Conservation (phyloP, 2,888 invertebrate species). For the Drosophila meridiana region DNA sequence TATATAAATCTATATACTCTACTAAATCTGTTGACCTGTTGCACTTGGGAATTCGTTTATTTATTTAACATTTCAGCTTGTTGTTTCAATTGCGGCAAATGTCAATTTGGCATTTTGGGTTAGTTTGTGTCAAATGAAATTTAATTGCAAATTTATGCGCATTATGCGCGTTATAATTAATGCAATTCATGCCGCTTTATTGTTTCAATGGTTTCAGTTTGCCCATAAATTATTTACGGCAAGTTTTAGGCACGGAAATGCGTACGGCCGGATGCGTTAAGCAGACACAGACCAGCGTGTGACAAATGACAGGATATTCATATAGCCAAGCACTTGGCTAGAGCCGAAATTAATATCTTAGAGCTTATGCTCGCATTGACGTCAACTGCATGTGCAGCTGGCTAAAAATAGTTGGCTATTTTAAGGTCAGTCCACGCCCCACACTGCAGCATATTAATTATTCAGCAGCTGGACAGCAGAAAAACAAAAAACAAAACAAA, state of each 20-base stretch:
- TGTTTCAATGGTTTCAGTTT: slow-evolving; percentile 15
- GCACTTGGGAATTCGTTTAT: slow-evolving; percentile 1
- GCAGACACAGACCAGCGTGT: slow-evolving; percentile 10
- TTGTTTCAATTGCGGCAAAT: not conserved
- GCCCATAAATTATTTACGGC: slow-evolving; percentile 44
- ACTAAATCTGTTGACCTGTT: slow-evolving; percentile 2
- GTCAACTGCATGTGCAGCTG: slow-evolving; percentile 19
- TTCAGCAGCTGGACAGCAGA: slow-evolving; percentile 28
- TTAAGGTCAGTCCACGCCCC: slow-evolving; percentile 22
- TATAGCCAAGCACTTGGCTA: not conserved
- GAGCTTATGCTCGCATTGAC: slow-evolving; percentile 19
- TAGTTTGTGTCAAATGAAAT: slow-evolving; percentile 5
- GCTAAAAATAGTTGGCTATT: slow-evolving; percentile 32
- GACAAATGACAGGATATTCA: slow-evolving; percentile 48
- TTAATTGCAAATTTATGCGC: slow-evolving; percentile 27
- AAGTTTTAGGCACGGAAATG: slow-evolving; percentile 36
- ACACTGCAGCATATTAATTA: slow-evolving; percentile 35
- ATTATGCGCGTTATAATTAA: slow-evolving; percentile 34
- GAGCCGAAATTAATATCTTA: not conserved
- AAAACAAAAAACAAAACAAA: slow-evolving; percentile 13
- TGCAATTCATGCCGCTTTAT: slow-evolving; percentile 45
- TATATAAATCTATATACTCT: not conserved
- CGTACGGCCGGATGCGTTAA: slow-evolving; percentile 42
- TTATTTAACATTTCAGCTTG: not conserved
- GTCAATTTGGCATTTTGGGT: slow-evolving; percentile 3